These are phyloP conservation scores for Adelges cooleyi DNA, from an alignment of 1,140 invertebrate species.

Conservation along the genomic window DNA sequence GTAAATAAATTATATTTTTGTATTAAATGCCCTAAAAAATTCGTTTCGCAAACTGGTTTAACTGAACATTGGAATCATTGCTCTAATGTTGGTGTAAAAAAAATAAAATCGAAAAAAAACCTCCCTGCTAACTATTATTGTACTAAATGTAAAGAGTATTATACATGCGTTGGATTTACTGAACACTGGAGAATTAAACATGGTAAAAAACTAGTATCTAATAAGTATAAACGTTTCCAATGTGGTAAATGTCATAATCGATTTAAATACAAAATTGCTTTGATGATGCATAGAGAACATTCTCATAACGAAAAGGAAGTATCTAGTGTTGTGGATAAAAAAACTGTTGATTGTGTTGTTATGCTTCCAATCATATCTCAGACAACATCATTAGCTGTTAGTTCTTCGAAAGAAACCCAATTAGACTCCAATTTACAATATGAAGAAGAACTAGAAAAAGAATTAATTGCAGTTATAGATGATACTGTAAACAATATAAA, in stretches of 20 bases:
- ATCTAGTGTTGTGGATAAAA: background rate
- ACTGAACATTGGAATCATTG: background rate
- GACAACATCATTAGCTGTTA: background rate
- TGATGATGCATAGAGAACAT: conserved; percentile 1
- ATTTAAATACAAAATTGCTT: conserved; percentile 7
- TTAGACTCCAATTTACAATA: too few species aligned
- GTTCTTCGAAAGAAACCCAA: too few species aligned
- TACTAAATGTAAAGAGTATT: conserved; percentile 13
- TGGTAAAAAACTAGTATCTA: background rate
- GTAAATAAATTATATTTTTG: background rate
- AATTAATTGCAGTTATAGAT: too few species aligned
- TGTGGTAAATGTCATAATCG: background rate
- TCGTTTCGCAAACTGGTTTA: background rate
- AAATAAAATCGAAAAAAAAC: background rate
- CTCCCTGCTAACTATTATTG: conserved; percentile 1
- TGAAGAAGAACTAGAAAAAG: too few species aligned
- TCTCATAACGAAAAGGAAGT: background rate
- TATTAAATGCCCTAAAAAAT: background rate
- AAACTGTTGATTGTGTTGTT: background rate
- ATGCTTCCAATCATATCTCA: background rate
- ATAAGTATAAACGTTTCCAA: background rate
- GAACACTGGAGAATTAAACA: background rate
- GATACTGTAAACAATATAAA: too few species aligned
- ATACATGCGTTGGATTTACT: background rate
- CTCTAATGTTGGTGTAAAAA: background rate